Conservation (phyloP, 1,140 invertebrate species). For the Drosophila triauraria region DNA sequence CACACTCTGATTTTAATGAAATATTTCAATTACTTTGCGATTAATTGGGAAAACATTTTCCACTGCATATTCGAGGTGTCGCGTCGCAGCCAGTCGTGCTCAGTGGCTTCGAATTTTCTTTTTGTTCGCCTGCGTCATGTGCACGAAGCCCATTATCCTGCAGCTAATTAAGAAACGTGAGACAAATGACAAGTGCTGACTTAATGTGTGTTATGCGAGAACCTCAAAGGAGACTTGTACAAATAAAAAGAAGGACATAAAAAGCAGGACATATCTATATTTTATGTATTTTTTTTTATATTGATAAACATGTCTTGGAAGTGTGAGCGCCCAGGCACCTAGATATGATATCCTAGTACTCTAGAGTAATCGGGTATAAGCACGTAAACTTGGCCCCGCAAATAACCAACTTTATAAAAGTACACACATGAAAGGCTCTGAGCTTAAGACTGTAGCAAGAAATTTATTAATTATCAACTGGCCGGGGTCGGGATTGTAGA, state of each 20-base stretch:
- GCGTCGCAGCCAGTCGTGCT: conserved; percentile 33
- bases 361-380: background rate
- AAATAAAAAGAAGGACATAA: conserved; percentile 17
- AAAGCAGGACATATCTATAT: no score
- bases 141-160: conserved; percentile 72
- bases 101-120: conserved; percentile 32
- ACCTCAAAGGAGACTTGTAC: conserved; percentile 33
- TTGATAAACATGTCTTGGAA: background rate
- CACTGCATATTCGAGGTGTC: conserved; percentile 54
- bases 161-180: conserved; percentile 81
- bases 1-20: conserved; percentile 59
- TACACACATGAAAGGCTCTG: conserved; percentile 11
- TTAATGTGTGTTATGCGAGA: conserved; percentile 56
- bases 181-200: conserved; percentile 77
- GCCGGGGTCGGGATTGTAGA: conserved; percentile 41
- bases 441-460: conserved; percentile 52
- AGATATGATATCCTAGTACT: background rate
- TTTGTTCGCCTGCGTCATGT: conserved; percentile 67
- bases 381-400: conserved; percentile 15
- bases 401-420: conserved; percentile 20
- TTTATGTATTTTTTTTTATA: background rate
- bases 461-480: conserved; percentile 78
- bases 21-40: conserved; percentile 80
- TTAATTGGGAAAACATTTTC: conserved; percentile 63
- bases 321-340: background rate